phyloP scores from a whole-genome alignment of 2,113 vertebrate genomes.

The Chaetodon auriga region DNA sequence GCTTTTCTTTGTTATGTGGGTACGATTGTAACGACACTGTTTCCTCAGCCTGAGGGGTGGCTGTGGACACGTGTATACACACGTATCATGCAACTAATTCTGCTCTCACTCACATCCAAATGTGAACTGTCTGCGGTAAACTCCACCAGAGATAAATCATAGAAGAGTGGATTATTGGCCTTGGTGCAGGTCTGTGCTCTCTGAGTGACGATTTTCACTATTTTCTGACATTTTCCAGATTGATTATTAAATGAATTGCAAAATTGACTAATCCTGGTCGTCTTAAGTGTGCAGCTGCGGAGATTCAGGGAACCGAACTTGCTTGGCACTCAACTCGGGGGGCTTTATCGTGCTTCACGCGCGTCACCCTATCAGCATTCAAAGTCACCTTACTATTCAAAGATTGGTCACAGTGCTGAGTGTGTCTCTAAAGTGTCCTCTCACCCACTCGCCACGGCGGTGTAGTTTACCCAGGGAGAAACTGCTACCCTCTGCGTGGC shows the following conservation, averaged over 20 bases:
- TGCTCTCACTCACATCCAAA: too few relatives aligned
- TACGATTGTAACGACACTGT: too few relatives aligned
- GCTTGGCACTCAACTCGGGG: not conserved
- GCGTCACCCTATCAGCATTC: slow-evolving; percentile 4
- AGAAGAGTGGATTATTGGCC: too few relatives aligned
- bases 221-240: not conserved
- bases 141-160: too few relatives aligned
- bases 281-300: not conserved
- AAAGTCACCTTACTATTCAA: slow-evolving; percentile 73
- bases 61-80: too few relatives aligned
- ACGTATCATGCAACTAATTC: too few relatives aligned
- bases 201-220: not conserved
- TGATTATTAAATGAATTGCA: too few relatives aligned
- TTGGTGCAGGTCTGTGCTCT: too few relatives aligned
- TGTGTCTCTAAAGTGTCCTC: slow-evolving; percentile 48
- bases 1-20: not conserved
- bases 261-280: not conserved
- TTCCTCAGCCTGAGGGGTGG: too few relatives aligned
- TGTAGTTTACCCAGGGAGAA: slow-evolving; percentile 61
- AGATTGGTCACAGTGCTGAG: slow-evolving; percentile 47
- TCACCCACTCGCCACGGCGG: slow-evolving; percentile 47
- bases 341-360: slow-evolving; percentile 3
- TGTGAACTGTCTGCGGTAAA: too few relatives aligned
- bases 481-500: slow-evolving; percentile 45
- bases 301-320: not conserved